Percentiles rank a stretch among this genome's conserved stretches.
These are phyloP conservation scores for Salvelinus sp. DNA, from an alignment of 2,113 vertebrate genomes.

Conservation along the genomic window DNA sequence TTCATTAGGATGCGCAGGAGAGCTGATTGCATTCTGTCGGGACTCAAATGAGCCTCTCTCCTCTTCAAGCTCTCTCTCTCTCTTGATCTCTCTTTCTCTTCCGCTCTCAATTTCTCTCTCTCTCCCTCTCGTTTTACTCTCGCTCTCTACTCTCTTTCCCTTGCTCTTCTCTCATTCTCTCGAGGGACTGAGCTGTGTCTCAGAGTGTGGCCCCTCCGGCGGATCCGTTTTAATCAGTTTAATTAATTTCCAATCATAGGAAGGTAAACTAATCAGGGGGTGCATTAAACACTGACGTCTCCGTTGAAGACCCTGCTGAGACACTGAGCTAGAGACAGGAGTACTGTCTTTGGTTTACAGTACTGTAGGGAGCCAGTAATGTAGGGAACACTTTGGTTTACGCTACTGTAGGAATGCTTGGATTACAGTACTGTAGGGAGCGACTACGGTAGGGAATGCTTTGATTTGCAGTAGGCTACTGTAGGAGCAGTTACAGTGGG, in stretches of 20 bases:
- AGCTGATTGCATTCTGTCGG: slow-evolving; percentile 6
- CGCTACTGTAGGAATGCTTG: no score
- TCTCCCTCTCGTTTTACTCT: background rate
- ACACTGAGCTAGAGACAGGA: slow-evolving; percentile 8
- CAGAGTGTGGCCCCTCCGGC: slow-evolving; percentile 64
- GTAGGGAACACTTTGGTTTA: no score
- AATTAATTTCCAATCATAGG: slow-evolving; percentile 83
- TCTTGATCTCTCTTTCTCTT: background rate
- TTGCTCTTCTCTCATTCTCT: slow-evolving; percentile 72
- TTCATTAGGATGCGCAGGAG: slow-evolving; percentile 26
- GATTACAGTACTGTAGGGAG: no score
- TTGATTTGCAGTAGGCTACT: no score
- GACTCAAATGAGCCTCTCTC: background rate
- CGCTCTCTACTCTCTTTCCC: background rate
- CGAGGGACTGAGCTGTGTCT: slow-evolving; percentile 79
- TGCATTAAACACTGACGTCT: slow-evolving; percentile 83
- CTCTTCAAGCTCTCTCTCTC: background rate
- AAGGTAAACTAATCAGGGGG: slow-evolving; percentile 86
- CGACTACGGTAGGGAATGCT: no score
- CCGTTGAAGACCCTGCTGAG: slow-evolving; percentile 52
- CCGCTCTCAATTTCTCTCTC: background rate
- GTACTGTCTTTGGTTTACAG: background rate
- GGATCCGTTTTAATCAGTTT: slow-evolving; percentile 84
- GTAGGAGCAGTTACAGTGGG: no score
- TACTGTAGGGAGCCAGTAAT: no score